phyloP scores from a whole-genome alignment of 2,888 invertebrate species.

The Crematogaster levior region DNA sequence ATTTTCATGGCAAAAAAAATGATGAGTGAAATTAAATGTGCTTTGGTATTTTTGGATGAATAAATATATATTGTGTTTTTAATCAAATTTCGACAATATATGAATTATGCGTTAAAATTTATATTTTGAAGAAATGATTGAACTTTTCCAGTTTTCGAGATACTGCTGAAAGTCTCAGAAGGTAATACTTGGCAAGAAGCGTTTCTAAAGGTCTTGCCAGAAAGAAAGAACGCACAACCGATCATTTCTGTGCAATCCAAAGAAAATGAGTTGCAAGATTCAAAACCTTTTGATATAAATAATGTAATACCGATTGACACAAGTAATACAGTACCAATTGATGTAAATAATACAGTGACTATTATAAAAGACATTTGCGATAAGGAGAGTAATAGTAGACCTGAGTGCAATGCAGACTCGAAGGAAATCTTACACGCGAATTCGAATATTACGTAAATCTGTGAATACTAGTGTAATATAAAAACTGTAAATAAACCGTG shows the following conservation, averaged over 20 bases:
- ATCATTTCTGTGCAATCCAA: constrained; percentile 16
- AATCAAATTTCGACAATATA: constrained; percentile 8
- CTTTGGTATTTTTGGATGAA: neutral
- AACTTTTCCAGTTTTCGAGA: constrained; percentile 91
- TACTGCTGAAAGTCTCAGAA: constrained; percentile 91
- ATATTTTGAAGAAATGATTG: constrained; percentile 26
- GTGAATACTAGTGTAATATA: neutral
- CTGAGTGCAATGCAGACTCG: neutral
- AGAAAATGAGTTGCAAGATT: no score
- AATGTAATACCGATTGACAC: neutral
- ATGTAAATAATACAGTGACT: neutral
- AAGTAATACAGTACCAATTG: neutral
- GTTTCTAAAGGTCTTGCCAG: constrained; percentile 91
- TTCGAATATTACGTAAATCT: neutral
- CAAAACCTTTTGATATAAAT: neutral
- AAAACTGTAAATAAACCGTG: neutral
- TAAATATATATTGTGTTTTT: neutral
- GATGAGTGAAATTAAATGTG: neutral
- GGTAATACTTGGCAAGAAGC: constrained; percentile 93
- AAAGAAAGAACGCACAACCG: constrained; percentile 90
- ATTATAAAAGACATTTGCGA: neutral
- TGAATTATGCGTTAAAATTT: neutral
- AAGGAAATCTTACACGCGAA: neutral
- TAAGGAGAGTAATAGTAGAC: neutral
- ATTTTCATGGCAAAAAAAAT: neutral